A percentile compares a stretch with the other conserved stretches of the same genome.
These are phyloP conservation scores for Sternotherus odoratus DNA, from an alignment of 2,797 vertebrate genomes.

Conservation along the genomic window DNA sequence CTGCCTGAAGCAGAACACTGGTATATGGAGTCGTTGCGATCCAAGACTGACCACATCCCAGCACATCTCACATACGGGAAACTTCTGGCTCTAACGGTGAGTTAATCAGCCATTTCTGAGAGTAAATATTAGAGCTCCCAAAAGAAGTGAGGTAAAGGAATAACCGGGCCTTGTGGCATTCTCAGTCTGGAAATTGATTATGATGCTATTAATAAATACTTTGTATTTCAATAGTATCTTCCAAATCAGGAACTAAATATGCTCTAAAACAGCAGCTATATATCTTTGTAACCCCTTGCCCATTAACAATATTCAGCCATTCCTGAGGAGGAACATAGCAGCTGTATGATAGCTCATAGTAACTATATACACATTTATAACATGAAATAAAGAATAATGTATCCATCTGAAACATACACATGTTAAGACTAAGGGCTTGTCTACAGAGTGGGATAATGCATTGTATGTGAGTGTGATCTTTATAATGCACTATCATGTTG, in stretches of 20 bases:
- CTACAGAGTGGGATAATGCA: background rate
- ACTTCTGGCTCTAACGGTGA: slow-evolving; percentile 93
- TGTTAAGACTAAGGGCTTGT: background rate
- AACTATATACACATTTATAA: background rate
- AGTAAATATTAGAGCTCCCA: background rate
- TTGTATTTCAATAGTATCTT: background rate
- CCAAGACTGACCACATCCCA: slow-evolving; percentile 98
- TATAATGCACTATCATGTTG: background rate
- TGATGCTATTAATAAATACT: background rate
- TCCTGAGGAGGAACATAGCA: background rate
- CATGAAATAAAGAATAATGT: background rate
- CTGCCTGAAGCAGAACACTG: slow-evolving; percentile 93
- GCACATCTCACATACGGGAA: slow-evolving; percentile 98
- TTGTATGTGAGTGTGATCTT: background rate
- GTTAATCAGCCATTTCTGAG: slow-evolving; percentile 33
- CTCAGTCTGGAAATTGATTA: background rate
- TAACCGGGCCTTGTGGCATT: background rate
- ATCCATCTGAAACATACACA: background rate
- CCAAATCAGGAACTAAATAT: background rate
- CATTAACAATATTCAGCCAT: background rate
- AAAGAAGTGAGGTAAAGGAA: background rate
- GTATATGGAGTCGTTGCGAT: slow-evolving; percentile 94
- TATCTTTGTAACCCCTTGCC: background rate
- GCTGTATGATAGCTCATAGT: background rate
- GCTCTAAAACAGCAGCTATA: accelerated